Evolutionary conservation across 92 coral and sea anemone genomes (phyloP), one percentile per base, ranked within the genome.

Genomic region (Actinostola sp.): DNA sequence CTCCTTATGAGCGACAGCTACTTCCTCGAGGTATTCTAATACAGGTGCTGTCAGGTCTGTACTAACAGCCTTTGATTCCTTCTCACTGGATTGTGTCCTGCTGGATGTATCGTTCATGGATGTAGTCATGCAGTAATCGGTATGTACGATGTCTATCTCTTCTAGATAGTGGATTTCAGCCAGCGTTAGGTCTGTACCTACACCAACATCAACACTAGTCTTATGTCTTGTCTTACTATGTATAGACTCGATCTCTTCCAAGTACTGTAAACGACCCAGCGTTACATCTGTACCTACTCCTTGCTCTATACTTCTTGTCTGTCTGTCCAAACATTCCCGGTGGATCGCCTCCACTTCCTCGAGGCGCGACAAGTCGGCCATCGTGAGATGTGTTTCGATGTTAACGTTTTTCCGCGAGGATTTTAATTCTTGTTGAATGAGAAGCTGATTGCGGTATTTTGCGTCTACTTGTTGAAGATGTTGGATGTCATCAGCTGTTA

Each of bases 31-130:
- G 60, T 90, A 86, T 10, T 86, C 82, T 16, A 86, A 23, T 26
- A 88, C 92, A 11, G 75, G 63, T 2, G 79, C 30, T 52, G 89
- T 72, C 51, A 87, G 34, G 1, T 86, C 96, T n/a, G 96, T 86
- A 77, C 72, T 78, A 7, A 82, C 66, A 27, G 72, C 88, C 19
- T 27, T 63, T 11, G 53, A 78, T 56, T 70, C 69, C 25, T 14
- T 82, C 27, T 78, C 86, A 35, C 73, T 63, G 1, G 66, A 16
- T 14, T 32, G 73, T 23, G 57, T 45, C 21, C 41, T 44, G 46
- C 66, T 65, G 20, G 78, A 65, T 0, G 7, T 33, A 27, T 61
- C 75, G 41, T 53, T 70, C 43, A 12, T 49, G 12, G 52, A 8
- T 53, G 71, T n/a, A n/a, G n/a, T 76, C 83, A 83, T 49, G 28